Evolutionary conservation across 1,140 invertebrate genomes (phyloP), one percentile per base, ranked within the genome.

Genomic region (Uloborus diversus): DNA sequence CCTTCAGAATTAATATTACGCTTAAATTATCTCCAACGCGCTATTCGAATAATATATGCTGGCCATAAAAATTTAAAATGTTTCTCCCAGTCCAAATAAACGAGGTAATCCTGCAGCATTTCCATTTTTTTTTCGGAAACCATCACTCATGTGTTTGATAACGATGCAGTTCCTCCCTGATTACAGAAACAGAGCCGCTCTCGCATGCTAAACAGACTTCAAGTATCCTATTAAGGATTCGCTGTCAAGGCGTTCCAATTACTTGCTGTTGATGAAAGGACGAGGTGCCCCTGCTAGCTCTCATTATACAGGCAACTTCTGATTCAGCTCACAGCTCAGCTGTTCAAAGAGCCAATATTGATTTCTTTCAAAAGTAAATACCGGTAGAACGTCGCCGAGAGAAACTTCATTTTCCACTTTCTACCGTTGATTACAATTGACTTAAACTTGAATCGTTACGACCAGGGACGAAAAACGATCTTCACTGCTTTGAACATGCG

Each of bases 361-460:
- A 69, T 69, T 69, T 69, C 49, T 69, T 69, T 69, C 47, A 32
- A 69, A 69, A 69, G 47, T 69, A 69, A 69, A 69, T 69, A 69
- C 65, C 23, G 65, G 37, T 49, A 32, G 42, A 68, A 51, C 20
- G 25, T 68, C 42, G 17, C 61, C 35, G 33, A 9, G 61, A 37
- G 35, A 68, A 51, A 68, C 65, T 68, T 68, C 66, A 69, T 69
- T 69, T 69, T 53, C 49, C 30, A 69, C 66, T 69, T 69, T 51
- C 66, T 56, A 51, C 23, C 28, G 66, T 69, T 69, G 66, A 69
- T 69, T 69, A 35, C 49, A 56, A 69, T 56, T 35, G 47, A 69
- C 51, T 32, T 37, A 33, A 68, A 47, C 28, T n/a, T 14, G 9
- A 28, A 25, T 28, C 27, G n/a, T 33, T 14, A 9, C 13, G 35